A percentile compares a stretch with the other conserved stretches of the same genome.
phyloP scores from a whole-genome alignment of 2,888 invertebrate species.

The Papilio elwesi region DNA sequence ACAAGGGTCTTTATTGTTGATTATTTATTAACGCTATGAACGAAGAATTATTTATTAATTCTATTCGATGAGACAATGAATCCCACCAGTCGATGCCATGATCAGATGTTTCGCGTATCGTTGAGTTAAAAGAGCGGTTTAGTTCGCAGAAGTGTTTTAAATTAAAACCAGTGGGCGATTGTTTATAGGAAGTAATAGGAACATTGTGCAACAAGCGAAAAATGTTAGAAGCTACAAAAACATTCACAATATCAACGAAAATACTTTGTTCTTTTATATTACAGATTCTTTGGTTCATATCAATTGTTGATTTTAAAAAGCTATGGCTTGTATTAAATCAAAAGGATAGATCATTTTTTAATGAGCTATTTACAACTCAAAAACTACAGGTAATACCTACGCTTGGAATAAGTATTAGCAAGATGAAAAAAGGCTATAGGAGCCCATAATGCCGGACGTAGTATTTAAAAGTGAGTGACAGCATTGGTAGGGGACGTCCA shows the following conservation, averaged over 20 bases:
- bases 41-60: no score
- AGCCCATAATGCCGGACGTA: no score
- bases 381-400: no score
- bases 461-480: no score
- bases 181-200: slow-evolving; percentile 10
- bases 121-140: background rate
- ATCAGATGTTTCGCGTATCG: slow-evolving; percentile 16
- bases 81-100: background rate
- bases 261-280: background rate
- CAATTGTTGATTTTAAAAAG: background rate
- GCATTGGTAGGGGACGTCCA: no score
- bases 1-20: no score
- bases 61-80: background rate
- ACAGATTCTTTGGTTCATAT: background rate
- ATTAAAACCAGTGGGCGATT: slow-evolving; percentile 12
- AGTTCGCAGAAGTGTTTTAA: background rate
- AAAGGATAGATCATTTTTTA: background rate
- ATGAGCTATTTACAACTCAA: background rate
- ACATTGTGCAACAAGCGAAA: slow-evolving; percentile 1
- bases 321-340: background rate
- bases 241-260: slow-evolving; percentile 1
- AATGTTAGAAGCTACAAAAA: slow-evolving; percentile 4
- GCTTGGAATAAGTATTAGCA: no score
- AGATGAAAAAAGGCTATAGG: no score
- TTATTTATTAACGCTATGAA: no score